Conservation (phyloP, 2,113 vertebrate species). For the Butorides virescens region DNA sequence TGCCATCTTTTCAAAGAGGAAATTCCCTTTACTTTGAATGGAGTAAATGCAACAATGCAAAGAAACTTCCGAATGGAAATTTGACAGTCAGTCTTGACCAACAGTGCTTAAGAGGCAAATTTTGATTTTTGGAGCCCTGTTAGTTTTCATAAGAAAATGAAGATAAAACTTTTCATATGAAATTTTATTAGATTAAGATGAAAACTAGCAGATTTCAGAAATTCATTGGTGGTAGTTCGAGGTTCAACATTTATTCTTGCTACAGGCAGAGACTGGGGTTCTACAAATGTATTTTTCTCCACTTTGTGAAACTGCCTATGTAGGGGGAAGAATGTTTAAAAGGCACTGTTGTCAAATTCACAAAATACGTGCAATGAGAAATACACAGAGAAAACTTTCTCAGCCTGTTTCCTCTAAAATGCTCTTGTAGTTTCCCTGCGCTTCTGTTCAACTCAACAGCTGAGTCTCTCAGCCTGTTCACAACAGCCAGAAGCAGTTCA, state of each 20-base stretch:
- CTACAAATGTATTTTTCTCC: neutral
- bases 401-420: neutral
- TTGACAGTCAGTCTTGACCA: neutral
- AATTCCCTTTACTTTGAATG: neutral
- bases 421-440: neutral
- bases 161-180: neutral
- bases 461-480: neutral
- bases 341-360: neutral
- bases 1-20: neutral
- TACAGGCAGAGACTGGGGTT: neutral
- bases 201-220: neutral
- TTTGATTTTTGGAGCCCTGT: neutral
- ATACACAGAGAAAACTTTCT: neutral
- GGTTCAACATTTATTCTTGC: neutral
- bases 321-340: neutral
- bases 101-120: neutral
- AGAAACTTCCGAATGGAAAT: neutral
- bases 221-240: neutral
- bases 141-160: neutral
- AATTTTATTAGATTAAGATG: neutral
- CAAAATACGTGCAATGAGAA: neutral
- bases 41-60: neutral
- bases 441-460: neutral
- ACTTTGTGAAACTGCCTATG: neutral
- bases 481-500: neutral